Evolutionary conservation across 92 coral and sea anemone species (phyloP).

Genomic region (Porites rus): DNA sequence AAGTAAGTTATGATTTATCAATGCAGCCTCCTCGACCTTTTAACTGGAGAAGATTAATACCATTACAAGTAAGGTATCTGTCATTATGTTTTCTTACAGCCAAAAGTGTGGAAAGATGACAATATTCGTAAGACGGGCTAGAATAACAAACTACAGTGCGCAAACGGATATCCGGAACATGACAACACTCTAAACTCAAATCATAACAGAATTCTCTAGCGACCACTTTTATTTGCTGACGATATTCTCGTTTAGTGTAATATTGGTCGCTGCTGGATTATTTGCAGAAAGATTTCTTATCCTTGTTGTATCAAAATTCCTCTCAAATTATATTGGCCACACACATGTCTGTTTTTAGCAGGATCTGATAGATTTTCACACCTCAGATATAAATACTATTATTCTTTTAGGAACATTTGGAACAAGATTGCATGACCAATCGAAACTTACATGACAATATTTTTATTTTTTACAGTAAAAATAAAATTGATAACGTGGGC

Average conservation of each 20-base stretch:
- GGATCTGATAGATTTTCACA: too few species aligned
- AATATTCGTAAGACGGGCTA: background rate
- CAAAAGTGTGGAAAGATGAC: too few species aligned
- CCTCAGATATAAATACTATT: too few species aligned
- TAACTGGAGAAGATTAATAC: background rate
- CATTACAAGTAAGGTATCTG: too few species aligned
- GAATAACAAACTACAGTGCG: background rate
- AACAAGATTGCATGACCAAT: too few species aligned
- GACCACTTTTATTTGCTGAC: background rate
- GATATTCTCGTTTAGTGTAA: background rate
- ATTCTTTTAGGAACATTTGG: too few species aligned
- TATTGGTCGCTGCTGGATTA: background rate
- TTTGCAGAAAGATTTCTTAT: background rate
- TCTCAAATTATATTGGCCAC: background rate
- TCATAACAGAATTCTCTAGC: background rate
- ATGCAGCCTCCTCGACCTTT: background rate
- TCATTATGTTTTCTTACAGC: too few species aligned
- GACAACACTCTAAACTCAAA: constrained; percentile 22
- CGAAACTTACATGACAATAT: background rate
- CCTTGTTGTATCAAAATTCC: background rate
- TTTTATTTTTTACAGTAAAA: background rate
- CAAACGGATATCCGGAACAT: constrained; percentile 38
- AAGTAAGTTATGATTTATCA: background rate
- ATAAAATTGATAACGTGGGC: background rate
- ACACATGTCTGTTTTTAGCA: background rate